A percentile compares a stretch with the other conserved stretches of the same genome.
phyloP scores from a whole-genome alignment of 1,140 invertebrate genomes.

The Steinernema feltiae region DNA sequence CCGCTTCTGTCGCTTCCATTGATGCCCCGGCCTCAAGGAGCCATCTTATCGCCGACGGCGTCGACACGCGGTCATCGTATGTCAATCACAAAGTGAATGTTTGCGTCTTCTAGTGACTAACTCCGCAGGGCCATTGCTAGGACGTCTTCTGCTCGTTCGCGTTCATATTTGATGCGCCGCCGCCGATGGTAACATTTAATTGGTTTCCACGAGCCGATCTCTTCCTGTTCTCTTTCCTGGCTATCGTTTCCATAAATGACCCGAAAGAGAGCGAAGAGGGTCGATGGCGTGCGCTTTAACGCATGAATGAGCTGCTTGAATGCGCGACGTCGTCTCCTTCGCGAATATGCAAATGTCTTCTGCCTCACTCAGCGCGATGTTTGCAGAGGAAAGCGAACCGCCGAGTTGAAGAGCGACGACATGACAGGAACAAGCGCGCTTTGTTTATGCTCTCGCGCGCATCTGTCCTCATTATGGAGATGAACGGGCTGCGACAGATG shows the following conservation, averaged over 20 bases:
- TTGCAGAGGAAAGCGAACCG: not conserved
- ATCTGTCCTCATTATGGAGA: not conserved
- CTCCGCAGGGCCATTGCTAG: not conserved
- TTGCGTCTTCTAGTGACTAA: not conserved
- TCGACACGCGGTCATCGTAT: not conserved
- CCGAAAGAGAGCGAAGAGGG: not conserved
- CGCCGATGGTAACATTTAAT: conserved; percentile 17
- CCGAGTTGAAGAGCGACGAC: not conserved
- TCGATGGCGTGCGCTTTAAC: not conserved
- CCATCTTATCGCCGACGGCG: conserved; percentile 3
- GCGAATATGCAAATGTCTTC: not conserved
- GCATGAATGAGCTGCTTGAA: not conserved
- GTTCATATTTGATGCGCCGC: not conserved
- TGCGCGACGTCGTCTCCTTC: not conserved
- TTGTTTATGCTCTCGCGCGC: not conserved
- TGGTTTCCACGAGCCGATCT: conserved; percentile 14
- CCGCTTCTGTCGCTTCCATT: not conserved
- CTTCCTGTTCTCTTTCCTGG: conserved; percentile 30
- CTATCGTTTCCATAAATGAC: not conserved
- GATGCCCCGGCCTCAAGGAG: not conserved
- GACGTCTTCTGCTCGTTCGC: not conserved
- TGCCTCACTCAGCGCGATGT: not conserved
- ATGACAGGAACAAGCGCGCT: not conserved
- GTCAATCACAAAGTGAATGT: conserved; percentile 4
- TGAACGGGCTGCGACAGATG: not conserved